Evolutionary conservation across 2,113 vertebrate genomes (phyloP).

Genomic region (Nerophis lumbriciformis): DNA sequence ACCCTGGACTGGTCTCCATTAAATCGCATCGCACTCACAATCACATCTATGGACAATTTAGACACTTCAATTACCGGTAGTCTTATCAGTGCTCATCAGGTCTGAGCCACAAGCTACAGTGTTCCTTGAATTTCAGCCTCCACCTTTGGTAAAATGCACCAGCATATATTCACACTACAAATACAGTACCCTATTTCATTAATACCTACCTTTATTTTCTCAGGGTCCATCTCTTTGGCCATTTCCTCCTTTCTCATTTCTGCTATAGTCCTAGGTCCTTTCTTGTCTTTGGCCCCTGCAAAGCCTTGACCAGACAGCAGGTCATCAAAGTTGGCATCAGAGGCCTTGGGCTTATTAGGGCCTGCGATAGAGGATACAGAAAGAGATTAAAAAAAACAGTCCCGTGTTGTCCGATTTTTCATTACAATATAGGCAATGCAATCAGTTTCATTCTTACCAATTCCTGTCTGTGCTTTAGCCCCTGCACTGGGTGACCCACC

Average conservation of each 20-base stretch:
- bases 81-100: too few species aligned
- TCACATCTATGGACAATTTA: too few species aligned
- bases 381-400: not conserved
- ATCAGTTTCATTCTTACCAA: conserved; percentile 71
- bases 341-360: conserved; percentile 77
- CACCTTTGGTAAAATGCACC: too few species aligned
- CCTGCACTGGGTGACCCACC: conserved; percentile 72
- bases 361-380: conserved; percentile 65
- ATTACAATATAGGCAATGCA: not conserved
- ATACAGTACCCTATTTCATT: not conserved
- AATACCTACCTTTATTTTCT: conserved; percentile 86
- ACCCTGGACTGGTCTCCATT: too few species aligned
- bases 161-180: not conserved
- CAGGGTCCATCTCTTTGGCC: conserved; percentile 99
- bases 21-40: too few species aligned
- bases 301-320: conserved; percentile 94
- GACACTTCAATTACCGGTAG: too few species aligned
- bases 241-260: conserved; percentile 99
- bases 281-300: conserved; percentile 88
- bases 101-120: too few species aligned
- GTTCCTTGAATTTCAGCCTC: too few species aligned
- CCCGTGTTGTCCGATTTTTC: not conserved
- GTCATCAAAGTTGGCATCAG: conserved; percentile 88
- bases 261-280: conserved; percentile 93
- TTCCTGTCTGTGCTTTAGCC: conserved; percentile 69